These are phyloP conservation scores for Drepana falcataria DNA, from an alignment of 2,888 invertebrate genomes.

Conservation along the genomic window DNA sequence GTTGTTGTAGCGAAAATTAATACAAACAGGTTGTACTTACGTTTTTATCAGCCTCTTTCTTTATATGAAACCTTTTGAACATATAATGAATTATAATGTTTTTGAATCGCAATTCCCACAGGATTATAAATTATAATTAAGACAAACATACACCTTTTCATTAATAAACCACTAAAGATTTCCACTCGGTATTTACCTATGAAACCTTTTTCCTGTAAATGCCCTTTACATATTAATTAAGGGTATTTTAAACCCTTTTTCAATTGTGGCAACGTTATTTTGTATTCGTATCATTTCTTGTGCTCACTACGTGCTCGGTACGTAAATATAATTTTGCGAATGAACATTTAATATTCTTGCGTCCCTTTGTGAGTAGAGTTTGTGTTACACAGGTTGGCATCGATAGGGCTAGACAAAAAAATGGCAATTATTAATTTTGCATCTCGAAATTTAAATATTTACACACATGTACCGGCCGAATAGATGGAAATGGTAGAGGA, in stretches of 20 bases:
- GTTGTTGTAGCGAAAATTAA: too few species aligned
- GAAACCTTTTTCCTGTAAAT: not conserved
- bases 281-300: not conserved
- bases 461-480: too few species aligned
- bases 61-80: not conserved
- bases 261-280: not conserved
- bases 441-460: too few species aligned
- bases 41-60: not conserved
- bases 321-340: too few species aligned
- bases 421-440: too few species aligned
- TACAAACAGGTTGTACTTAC: too few species aligned
- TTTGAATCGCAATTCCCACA: conserved; percentile 2
- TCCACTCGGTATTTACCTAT: not conserved
- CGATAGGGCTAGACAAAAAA: too few species aligned
- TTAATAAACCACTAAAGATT: not conserved
- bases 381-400: too few species aligned
- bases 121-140: not conserved
- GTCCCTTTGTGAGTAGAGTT: too few species aligned
- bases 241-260: not conserved
- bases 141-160: not conserved
- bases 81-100: not conserved
- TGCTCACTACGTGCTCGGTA: too few species aligned
- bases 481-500: too few species aligned
- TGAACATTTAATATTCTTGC: too few species aligned
- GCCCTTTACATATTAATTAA: not conserved